Evolutionary conservation across 2,888 invertebrate genomes (phyloP), one percentile per base, ranked within the genome.

Genomic region (Taenaris catops): DNA sequence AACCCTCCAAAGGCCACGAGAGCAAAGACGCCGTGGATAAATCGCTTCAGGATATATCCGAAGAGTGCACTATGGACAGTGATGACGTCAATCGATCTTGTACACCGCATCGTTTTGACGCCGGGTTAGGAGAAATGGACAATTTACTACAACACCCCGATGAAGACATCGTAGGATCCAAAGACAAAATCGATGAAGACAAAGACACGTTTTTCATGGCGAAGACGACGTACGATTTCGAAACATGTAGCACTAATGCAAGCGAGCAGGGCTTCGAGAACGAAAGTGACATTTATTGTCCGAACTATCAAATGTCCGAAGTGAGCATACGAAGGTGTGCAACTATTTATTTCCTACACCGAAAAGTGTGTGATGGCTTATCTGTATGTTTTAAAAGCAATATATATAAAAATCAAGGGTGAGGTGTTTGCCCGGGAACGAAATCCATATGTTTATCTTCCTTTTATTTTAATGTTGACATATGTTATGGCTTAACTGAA

Each of bases 251-350:
- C 38, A 80, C 78, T 0, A 84, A 83, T 38, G 78, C 81, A 0
- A 81, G 83, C 41, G 87, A 86, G 43, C 86, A 84, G 38, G 81
- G 74, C 0, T 87, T 84, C 31, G 87, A 87, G 8, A 89, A 89
- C 46, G 90, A 89, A 59, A 90, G 90, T 49, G 91, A 91, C 55
- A 86, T 90, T 1, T 91, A 91, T 57, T 88, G 86, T 21, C 84
- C 86, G 0, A 84, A 87, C 42, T 91, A 91, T 50, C 90, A 90
- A 63, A 87, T 90, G 73, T 91, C 90, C 0, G 91, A 90, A 70
- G 88, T 91, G 0, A 91, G 91, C 53, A 91, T 91, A 49, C 74
- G 90, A 20, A 91, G 91, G n/a, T n/a, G n/a, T n/a, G n/a, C n/a
- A n/a, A n/a, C n/a, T n/a, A n/a, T n/a, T n/a, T n/a, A n/a, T n/a